phyloP scores from a whole-genome alignment of 2,797 vertebrate genomes.

The Propithecus perrieri region DNA sequence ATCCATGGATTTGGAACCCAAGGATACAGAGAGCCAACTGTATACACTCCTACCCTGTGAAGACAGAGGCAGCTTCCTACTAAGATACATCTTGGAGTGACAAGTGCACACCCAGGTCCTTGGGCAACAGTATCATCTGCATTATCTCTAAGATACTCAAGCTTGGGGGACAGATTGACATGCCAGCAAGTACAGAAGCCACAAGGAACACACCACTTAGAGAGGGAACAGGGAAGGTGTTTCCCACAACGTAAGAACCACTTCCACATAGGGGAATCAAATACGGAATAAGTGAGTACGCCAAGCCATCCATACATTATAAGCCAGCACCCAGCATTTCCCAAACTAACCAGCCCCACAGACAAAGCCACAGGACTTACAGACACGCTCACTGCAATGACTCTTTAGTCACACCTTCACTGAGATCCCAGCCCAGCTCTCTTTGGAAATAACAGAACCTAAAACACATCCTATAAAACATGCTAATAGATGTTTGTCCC shows the following conservation, averaged over 20 bases:
- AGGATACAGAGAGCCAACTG: not conserved
- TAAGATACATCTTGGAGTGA: not conserved
- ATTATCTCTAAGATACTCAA: slow-evolving; percentile 61
- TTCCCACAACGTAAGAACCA: slow-evolving; percentile 44
- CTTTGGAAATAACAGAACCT: slow-evolving; percentile 32
- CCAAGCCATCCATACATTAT: slow-evolving; percentile 75
- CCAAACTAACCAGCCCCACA: slow-evolving; percentile 60
- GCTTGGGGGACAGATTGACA: slow-evolving; percentile 55
- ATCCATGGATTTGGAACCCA: not conserved
- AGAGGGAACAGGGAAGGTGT: slow-evolving; percentile 23
- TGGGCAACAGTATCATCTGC: slow-evolving; percentile 43
- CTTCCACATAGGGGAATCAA: slow-evolving; percentile 51
- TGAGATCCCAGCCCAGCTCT: slow-evolving; percentile 34
- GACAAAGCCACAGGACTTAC: slow-evolving; percentile 58
- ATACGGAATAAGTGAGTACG: slow-evolving; percentile 68
- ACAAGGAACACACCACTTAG: slow-evolving; percentile 68
- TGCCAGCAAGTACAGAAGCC: slow-evolving; percentile 72
- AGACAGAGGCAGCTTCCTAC: slow-evolving; percentile 21
- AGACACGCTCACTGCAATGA: slow-evolving; percentile 22
- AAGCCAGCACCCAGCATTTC: slow-evolving; percentile 64
- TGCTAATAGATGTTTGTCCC: not conserved
- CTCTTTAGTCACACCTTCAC: slow-evolving; percentile 22
- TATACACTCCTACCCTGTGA: not conserved
- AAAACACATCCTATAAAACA: not conserved
- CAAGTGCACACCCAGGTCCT: not conserved